Conservation (phyloP, 2,797 vertebrate species). For the Lates japonicus region DNA sequence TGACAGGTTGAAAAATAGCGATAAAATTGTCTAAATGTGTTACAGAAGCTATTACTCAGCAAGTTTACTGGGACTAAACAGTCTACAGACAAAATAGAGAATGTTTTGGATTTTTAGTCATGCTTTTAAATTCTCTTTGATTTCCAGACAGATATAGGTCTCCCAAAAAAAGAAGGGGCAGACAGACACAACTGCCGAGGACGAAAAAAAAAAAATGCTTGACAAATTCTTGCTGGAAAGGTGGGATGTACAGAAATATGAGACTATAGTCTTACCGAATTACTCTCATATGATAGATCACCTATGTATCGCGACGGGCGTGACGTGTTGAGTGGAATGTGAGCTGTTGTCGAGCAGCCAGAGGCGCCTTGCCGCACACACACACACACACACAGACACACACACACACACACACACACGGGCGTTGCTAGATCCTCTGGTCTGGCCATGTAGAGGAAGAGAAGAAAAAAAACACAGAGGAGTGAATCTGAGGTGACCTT, state of each 20-base stretch:
- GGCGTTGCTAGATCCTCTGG: conserved; percentile 53
- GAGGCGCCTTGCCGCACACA: conserved; percentile 18
- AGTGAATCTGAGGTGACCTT: conserved; percentile 47
- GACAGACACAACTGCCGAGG: conserved; percentile 2
- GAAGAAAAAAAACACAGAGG: conserved; percentile 30
- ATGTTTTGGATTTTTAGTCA: conserved; percentile 10
- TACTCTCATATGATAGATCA: conserved; percentile 3
- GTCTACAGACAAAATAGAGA: conserved; percentile 17
- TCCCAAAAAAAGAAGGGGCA: too few species aligned
- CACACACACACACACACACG: background rate
- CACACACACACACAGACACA: too few species aligned
- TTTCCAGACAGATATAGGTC: conserved; percentile 57
- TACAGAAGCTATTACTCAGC: conserved; percentile 28
- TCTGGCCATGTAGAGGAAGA: conserved; percentile 50
- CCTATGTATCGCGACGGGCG: too few species aligned
- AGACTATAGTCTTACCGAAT: background rate
- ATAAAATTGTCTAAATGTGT: background rate
- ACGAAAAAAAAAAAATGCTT: conserved; percentile 58
- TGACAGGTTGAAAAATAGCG: background rate
- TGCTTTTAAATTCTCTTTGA: conserved; percentile 44
- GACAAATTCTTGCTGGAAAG: conserved; percentile 33
- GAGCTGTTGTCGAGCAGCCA: conserved; percentile 59
- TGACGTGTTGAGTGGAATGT: too few species aligned
- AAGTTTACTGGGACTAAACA: conserved; percentile 8
- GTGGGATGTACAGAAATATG: conserved; percentile 25